Evolutionary conservation across 2,113 vertebrate genomes (phyloP).

Genomic region (Paradoxurus hermaphroditus): DNA sequence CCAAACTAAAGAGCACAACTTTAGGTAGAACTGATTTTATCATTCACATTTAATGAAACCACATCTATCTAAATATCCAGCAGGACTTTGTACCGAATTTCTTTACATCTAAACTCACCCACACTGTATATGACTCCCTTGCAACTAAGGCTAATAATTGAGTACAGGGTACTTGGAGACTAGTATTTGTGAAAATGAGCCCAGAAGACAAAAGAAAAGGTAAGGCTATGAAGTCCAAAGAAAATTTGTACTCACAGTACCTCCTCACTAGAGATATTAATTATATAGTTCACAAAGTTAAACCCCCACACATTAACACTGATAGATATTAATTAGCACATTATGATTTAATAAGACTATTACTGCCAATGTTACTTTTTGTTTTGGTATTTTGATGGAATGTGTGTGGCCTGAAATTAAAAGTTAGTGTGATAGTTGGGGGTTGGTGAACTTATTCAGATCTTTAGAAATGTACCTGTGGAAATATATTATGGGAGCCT

Average conservation of each 20-base stretch:
- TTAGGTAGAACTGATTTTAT: background rate
- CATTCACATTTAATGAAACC: background rate
- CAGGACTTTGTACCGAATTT: background rate
- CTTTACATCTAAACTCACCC: background rate
- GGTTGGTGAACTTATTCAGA: background rate
- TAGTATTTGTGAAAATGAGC: background rate
- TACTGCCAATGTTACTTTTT: background rate
- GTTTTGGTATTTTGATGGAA: background rate
- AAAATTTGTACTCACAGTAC: background rate
- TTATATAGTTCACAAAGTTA: background rate
- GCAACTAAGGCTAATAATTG: background rate
- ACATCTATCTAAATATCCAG: background rate
- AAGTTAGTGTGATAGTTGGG: background rate
- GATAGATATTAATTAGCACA: slow-evolving; percentile 17
- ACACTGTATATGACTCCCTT: background rate
- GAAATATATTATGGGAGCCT: slow-evolving; percentile 15
- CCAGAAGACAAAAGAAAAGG: background rate
- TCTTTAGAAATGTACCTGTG: background rate
- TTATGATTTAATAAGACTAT: background rate
- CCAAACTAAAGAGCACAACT: background rate
- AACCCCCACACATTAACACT: background rate
- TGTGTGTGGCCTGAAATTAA: background rate
- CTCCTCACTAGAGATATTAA: background rate
- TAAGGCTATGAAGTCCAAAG: background rate
- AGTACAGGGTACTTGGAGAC: background rate